Base-by-base conservation (phyloP, 2,113 vertebrate genomes). In the Grammomys surdaster region DNA sequence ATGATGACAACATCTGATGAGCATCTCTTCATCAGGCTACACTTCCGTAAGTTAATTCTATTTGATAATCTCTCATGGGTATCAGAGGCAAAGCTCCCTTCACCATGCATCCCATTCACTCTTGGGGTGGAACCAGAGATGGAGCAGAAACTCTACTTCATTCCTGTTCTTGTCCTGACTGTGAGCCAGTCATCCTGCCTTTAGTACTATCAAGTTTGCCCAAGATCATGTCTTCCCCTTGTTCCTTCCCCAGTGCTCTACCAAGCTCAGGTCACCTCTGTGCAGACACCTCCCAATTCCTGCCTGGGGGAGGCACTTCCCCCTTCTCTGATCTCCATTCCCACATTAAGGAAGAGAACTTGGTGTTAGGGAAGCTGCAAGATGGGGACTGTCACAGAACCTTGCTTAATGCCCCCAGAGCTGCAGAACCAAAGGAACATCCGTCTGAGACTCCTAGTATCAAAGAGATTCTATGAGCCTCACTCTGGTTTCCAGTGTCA, bases 21-120 rank as follows among this genome's bases (percentile, higher is more conserved):
- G 14, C 63, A 0, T 72, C 78, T 73, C 43, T 90, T n/a, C n/a
- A 69, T 67, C 75, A 5, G 26, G 84, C 85, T 60, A 43, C 72
- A 76, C 48, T 58, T 82, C 5, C n/a, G 22, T 10, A 75, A 85
- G 58, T 33, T 13, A 46, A 91, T 2, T 36, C 77, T 76, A 22
- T 88, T 67, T 95, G 19, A 87, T 76, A 76, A 75, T 43, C 65
- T 70, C 76, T 54, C 0, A 0, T 14, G 51, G 76, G 51, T 9
- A 10, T 4, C 0, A 36, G 46, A 56, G 13, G 4, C 9, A 2
- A 9, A 19, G 2, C 2, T 0, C 9, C 51, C 48, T 77, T 89
- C 36, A 0, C 40, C 28, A 54, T 51, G 33, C 0, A 3, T 24
- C 67, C 20, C 9, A 36, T 43, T 6, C 31, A 36, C 65, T 88